Percentiles rank a stretch among this genome's conserved stretches.
Evolutionary conservation across 2,888 invertebrate species (phyloP).

Genomic region (Heliconius erato): DNA sequence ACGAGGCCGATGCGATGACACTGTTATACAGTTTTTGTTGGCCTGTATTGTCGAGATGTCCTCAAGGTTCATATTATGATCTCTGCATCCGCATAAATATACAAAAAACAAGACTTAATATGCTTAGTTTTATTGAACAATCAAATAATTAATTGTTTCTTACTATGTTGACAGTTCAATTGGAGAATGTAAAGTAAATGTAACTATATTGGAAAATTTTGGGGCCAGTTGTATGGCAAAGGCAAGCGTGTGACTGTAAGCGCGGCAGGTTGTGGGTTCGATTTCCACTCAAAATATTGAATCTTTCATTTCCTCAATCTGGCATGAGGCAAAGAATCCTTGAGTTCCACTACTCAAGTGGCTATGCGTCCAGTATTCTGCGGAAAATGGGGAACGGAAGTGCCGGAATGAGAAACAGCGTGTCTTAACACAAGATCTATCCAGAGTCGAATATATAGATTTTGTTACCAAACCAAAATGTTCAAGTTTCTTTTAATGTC

Average conservation of each 20-base stretch:
- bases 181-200: not conserved
- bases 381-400: no score
- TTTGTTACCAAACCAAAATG: not conserved
- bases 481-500: not conserved
- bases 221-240: no score
- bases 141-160: not conserved
- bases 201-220: not conserved
- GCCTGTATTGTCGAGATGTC: constrained; percentile 52
- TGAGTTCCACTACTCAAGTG: no score
- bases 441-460: not conserved
- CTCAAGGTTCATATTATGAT: constrained; percentile 52
- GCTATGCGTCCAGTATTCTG: no score
- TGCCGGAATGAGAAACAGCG: no score
- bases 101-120: not conserved
- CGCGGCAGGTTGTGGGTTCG: no score
- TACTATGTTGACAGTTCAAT: not conserved
- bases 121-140: not conserved
- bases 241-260: no score
- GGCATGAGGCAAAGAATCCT: no score
- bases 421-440: not conserved
- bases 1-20: constrained; percentile 72
- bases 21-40: constrained; percentile 63
- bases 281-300: no score
- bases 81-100: constrained; percentile 46
- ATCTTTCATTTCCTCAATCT: no score